Base-by-base conservation (phyloP, 2,888 invertebrate species). In the Lamellibrachia satsuma region DNA sequence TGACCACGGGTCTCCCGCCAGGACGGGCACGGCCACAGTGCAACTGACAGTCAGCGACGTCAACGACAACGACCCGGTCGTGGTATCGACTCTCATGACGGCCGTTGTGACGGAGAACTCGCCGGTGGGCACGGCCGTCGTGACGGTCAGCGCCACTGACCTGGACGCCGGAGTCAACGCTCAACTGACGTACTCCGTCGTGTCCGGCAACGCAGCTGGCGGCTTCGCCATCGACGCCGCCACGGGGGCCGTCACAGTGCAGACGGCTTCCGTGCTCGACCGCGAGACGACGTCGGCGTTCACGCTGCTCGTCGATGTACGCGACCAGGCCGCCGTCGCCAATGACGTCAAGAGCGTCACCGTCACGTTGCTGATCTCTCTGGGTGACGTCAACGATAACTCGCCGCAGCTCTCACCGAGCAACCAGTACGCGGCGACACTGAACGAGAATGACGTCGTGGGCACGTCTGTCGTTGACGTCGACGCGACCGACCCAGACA, bases 401-500 rank as follows among this genome's bases (percentile, higher is more conserved):
- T 91, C 94, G 0, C 95, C 95, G 2, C 92, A 92, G 8, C 94
- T 95, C 91, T 7, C 39, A 3, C 91, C 92, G 8, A 94, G 94
- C 1, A 90, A 92, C 4, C 91, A 93, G 91, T 94, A 94, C 91
- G 93, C 95, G 8, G 92, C 95, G 11, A 93, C 93, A 6, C 90
- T 95, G 2, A 22, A 91, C 7, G 95, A 95, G 93, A 92, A 94
- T 52, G 93, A 93, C 7, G 55, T 94, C 3, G 92, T 94, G 6
- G 94, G 94, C n/a, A 94, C 94, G n/a, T 90, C 93, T 0, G 92
- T 95, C 92, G 94, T 95, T 15, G 57, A 57, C 57, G 57, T 57
- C 57, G 57, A 57, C 57, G 95, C 95, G 7, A 94, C 94, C 6
- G 95, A 95, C 93, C 93, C 93, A 27, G 95, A 95, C 92, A 94